Base-by-base conservation (phyloP, 2,113 vertebrate species). In the Mormoops blainvillei region DNA sequence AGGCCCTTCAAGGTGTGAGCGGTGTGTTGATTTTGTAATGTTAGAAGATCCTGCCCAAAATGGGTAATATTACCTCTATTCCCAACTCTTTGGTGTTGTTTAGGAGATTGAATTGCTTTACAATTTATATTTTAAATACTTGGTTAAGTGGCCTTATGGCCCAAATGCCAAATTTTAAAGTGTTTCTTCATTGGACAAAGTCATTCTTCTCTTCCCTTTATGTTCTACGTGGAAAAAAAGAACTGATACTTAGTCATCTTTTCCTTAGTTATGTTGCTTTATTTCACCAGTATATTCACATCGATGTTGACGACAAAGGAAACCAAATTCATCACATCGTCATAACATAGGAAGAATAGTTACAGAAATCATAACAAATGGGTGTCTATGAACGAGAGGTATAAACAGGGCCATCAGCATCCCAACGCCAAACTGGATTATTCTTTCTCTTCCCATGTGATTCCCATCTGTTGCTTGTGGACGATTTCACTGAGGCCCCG, bases 391-490 rank as follows among this genome's bases (percentile, higher is more conserved):
- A 87, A 78, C 65, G 87, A 91, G 89, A 71, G 58, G 65, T 43
- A 11, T 19, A 74, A 77, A 95, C 95, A 94, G 94, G 96, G 86
- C 91, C 93, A 71, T 76, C 95, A 92, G 54, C 90, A 68, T 97
- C 90, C 94, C 86, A 88, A 97, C 96, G 97, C 73, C 50, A 89
- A 52, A 96, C 95, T 97, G 98, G 97, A 98, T 98, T 98, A 77
- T 97, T 97, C 63, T 2, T 82, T 88, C 93, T 87, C 94, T 86
- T 94, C 87, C 97, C 98, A 98, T 98, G 98, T 98, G 98, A 97
- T 98, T 98, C 97, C 90, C 98, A 98, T 96, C 96, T 97, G 97
- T 56, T 68, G 38, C 95, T 76, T 95, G 82, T 96, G 95, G 96
- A 97, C 97, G 97, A 95, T 54, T 87, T 90, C 95, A 83, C 80